Evolutionary conservation across 1,140 invertebrate genomes (phyloP), one percentile per base, ranked within the genome.

Genomic region (Ceratina calcarata): DNA sequence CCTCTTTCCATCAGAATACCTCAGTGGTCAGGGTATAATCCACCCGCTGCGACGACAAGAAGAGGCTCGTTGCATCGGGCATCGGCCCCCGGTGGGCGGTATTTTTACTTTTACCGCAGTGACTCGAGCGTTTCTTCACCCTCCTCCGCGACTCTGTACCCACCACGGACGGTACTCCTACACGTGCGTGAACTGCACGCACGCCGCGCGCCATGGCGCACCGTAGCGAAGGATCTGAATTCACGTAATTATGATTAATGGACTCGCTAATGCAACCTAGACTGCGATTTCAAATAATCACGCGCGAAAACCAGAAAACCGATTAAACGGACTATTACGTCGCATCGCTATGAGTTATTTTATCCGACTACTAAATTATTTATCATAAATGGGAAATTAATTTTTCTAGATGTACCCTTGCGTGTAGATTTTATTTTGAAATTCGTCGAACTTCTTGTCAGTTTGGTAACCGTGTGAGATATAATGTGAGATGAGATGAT

Each of bases 171-270:
- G 13, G 20, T 8, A 37, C 22, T 8, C 49, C 66, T 16, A 72
- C 37, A 12, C 37, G 37, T 45, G 37, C 37, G 37, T 45, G 37
- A 81, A 75, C 53, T 60, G 0, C 49, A 64, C 62, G 45, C 64
- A 49, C 10, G 71, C 53, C 22, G 65, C 62, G 58, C 27, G n/a
- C 7, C 72, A 49, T 61, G 73, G 66, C 76, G 49, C 55, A 57
- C 37, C 69, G 66, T 72, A 24, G 45, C 78, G 37, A 45, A 73
- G 89, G 85, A 87, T 83, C 88, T 90, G 90, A 90, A 90, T 91
- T 90, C 89, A 83, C 90, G 89, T 91, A 91, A 92, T 92, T 92
- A 89, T 91, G 91, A 92, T 91, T 89, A 92, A 92, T 91, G 90
- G 89, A 79, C 49, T 76, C 68, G 86, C 86, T 90, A 90, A 90